Conservation (phyloP, 2,888 invertebrate genomes). For the Oxycera nigricornis region DNA sequence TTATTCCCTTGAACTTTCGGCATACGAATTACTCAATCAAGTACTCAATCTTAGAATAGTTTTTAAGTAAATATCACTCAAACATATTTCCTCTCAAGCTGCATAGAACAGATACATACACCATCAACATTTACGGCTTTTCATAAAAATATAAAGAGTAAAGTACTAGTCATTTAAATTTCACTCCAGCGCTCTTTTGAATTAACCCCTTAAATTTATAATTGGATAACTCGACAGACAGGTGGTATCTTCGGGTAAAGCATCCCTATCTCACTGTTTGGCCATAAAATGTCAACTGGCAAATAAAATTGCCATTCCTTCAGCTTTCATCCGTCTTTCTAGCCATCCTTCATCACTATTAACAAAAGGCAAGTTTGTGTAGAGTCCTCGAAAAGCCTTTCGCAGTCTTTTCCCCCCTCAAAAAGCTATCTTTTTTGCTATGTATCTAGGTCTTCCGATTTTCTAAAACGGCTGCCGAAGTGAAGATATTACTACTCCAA, state of each 20-base stretch:
- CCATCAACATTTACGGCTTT: no score
- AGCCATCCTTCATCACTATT: neutral
- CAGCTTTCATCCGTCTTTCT: neutral
- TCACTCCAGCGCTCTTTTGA: neutral
- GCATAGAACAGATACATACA: no score
- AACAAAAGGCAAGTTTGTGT: neutral
- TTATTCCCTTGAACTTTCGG: no score
- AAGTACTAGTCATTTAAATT: neutral
- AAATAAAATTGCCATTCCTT: neutral
- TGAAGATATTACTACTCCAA: slow-evolving; percentile 8
- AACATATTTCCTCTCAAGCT: no score
- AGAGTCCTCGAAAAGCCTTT: neutral
- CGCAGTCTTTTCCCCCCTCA: neutral
- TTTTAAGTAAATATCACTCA: no score
- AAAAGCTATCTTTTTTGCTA: neutral
- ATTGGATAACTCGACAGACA: neutral
- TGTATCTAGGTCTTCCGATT: no score
- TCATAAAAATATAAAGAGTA: neutral
- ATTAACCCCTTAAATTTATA: slow-evolving; percentile 12
- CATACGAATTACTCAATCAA: no score
- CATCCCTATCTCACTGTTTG: neutral
- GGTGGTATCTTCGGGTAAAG: neutral
- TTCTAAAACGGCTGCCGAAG: slow-evolving; percentile 13
- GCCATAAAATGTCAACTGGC: slow-evolving; percentile 24
- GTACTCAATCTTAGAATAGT: no score